Conservation (phyloP, 2,888 invertebrate species). For the Andricus quercusramuli region DNA sequence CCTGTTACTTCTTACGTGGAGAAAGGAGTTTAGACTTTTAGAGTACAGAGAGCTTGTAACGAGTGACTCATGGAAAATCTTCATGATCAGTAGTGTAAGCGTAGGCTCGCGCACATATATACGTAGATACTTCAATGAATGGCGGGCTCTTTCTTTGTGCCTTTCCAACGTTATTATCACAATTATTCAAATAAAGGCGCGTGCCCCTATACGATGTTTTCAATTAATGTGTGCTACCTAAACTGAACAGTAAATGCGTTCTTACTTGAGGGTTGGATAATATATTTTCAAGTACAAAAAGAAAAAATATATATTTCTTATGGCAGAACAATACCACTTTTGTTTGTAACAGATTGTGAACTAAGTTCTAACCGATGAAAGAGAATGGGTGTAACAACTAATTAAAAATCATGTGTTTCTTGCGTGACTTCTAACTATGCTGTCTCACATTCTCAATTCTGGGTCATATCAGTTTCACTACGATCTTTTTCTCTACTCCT, state of each 20-base stretch:
- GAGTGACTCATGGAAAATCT: constrained; percentile 40
- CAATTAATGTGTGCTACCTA: not conserved
- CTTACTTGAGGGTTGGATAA: not conserved
- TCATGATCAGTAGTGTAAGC: constrained; percentile 20
- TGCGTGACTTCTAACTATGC: not conserved
- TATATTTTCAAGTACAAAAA: not conserved
- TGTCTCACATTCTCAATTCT: constrained; percentile 13
- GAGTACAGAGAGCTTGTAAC: not conserved
- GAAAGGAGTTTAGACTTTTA: constrained; percentile 18
- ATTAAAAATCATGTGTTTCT: constrained; percentile 23
- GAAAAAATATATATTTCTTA: not conserved
- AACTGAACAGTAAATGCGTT: not conserved
- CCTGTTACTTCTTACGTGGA: constrained; percentile 24
- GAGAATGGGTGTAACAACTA: constrained; percentile 4
- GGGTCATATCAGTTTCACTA: constrained; percentile 20
- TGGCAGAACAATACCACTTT: not conserved
- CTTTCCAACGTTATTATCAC: constrained; percentile 17
- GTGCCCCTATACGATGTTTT: not conserved
- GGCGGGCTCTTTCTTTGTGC: constrained; percentile 30
- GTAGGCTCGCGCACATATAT: not conserved
- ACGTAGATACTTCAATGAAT: constrained; percentile 19
- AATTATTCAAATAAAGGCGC: constrained; percentile 11
- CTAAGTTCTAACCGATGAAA: constrained; percentile 9
- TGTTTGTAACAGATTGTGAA: constrained; percentile 1
- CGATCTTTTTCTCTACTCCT: not conserved